Conservation (phyloP, 2,888 invertebrate genomes). For the Nesidiocoris tenuis region DNA sequence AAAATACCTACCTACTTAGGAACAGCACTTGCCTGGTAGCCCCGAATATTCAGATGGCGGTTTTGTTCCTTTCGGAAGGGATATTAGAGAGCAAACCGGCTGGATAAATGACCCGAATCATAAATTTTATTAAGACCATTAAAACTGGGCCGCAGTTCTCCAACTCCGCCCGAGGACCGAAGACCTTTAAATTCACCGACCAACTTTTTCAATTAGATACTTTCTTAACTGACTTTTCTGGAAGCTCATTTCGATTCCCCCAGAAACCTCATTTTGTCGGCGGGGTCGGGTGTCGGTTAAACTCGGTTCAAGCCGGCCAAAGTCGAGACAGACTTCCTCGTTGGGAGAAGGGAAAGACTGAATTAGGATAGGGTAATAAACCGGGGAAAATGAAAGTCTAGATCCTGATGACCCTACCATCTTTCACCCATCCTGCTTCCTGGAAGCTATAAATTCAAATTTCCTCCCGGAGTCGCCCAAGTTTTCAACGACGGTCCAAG, state of each 20-base stretch:
- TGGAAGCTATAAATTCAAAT: background rate
- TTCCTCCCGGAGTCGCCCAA: background rate
- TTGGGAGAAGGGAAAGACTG: slow-evolving; percentile 18
- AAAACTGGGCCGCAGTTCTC: slow-evolving; percentile 9
- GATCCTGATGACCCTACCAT: slow-evolving; percentile 10
- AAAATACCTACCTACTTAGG: background rate
- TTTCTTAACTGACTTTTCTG: slow-evolving; percentile 34
- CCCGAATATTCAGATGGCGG: background rate
- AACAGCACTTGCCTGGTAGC: background rate
- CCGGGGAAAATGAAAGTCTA: slow-evolving; percentile 32
- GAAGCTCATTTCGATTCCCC: slow-evolving; percentile 36
- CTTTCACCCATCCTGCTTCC: background rate
- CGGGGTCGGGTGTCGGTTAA: background rate
- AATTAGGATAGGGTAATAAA: slow-evolving; percentile 35
- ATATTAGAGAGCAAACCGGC: background rate
- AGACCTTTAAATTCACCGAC: slow-evolving; percentile 23
- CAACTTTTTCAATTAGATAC: slow-evolving; percentile 38
- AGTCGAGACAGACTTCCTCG: background rate
- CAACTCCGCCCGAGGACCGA: background rate
- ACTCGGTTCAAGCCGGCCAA: background rate
- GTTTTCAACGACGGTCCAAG: background rate
- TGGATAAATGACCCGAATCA: slow-evolving; percentile 24
- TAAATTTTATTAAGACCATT: slow-evolving; percentile 35
- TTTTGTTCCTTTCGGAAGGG: background rate
- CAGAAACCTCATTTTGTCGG: slow-evolving; percentile 24